Evolutionary conservation across 2,797 vertebrate genomes (phyloP).

Genomic region (Cossypha heuglini): DNA sequence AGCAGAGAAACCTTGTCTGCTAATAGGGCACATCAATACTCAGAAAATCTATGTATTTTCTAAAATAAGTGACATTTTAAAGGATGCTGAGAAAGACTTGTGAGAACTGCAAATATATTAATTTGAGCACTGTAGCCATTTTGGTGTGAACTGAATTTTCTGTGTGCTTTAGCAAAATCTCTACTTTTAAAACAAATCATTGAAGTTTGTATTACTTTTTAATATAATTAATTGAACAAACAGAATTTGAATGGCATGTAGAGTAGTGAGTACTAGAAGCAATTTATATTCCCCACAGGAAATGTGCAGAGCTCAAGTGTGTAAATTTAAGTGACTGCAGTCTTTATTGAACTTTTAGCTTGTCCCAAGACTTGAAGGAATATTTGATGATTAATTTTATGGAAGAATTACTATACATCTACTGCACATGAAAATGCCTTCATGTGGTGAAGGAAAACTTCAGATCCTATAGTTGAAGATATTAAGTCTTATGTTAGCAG

Average conservation of each 20-base stretch:
- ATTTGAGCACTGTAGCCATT: neutral
- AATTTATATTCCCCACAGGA: slow-evolving; percentile 18
- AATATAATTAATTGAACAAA: slow-evolving; percentile 10
- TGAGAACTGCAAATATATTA: neutral
- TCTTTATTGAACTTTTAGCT: neutral
- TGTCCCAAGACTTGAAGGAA: neutral
- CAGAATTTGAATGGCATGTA: neutral
- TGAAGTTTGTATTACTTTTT: slow-evolving; percentile 18
- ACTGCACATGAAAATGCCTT: neutral
- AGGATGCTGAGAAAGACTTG: neutral
- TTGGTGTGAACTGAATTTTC: slow-evolving; percentile 5
- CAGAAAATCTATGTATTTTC: neutral
- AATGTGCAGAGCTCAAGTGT: neutral
- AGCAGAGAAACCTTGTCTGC: neutral
- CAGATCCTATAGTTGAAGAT: neutral
- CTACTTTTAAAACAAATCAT: neutral
- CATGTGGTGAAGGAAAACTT: neutral
- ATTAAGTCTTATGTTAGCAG: neutral
- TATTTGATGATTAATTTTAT: neutral
- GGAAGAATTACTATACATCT: neutral
- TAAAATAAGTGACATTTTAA: slow-evolving; percentile 6
- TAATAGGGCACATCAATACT: neutral
- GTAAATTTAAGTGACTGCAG: neutral
- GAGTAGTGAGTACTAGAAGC: neutral
- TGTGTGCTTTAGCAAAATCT: slow-evolving; percentile 1